A percentile compares a stretch with the other conserved stretches of the same genome.
Evolutionary conservation across 1,140 invertebrate genomes (phyloP).

Genomic region (Catajapyx aquilonaris): DNA sequence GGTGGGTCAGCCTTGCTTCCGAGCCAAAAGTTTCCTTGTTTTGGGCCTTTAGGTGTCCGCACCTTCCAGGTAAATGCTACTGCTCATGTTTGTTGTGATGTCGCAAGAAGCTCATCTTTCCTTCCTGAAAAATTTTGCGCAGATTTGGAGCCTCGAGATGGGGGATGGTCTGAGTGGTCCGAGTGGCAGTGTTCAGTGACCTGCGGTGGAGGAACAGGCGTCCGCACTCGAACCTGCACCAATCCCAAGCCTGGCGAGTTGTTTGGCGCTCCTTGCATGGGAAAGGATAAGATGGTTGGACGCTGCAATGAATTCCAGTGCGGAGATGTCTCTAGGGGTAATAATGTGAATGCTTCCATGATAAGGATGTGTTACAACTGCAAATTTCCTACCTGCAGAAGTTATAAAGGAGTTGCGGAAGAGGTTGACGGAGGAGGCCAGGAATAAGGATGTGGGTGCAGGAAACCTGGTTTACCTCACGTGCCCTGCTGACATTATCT

Average conservation of each 20-base stretch:
- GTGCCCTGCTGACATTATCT: slow-evolving; percentile 21
- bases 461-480: slow-evolving; percentile 16
- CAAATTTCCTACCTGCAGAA: slow-evolving; percentile 18
- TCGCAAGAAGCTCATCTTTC: slow-evolving; percentile 8
- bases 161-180: slow-evolving; percentile 33
- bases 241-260: slow-evolving; percentile 31
- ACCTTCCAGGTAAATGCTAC: too few relatives aligned
- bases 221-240: slow-evolving; percentile 26
- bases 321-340: slow-evolving; percentile 22
- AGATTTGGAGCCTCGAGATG: slow-evolving; percentile 29
- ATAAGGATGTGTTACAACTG: too few relatives aligned
- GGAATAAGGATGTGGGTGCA: slow-evolving; percentile 19
- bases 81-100: not conserved
- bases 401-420: slow-evolving; percentile 22
- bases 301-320: slow-evolving; percentile 23
- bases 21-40: slow-evolving; percentile 13
- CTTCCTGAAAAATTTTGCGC: slow-evolving; percentile 5
- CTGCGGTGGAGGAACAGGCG: slow-evolving; percentile 31
- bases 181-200: slow-evolving; percentile 30
- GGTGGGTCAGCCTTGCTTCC: slow-evolving; percentile 29
- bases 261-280: slow-evolving; percentile 28
- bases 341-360: too few relatives aligned
- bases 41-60: too few relatives aligned
- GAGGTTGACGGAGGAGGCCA: slow-evolving; percentile 17
- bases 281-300: slow-evolving; percentile 21